Evolutionary conservation across 2,888 invertebrate genomes (phyloP).

Genomic region (Biston betularia): DNA sequence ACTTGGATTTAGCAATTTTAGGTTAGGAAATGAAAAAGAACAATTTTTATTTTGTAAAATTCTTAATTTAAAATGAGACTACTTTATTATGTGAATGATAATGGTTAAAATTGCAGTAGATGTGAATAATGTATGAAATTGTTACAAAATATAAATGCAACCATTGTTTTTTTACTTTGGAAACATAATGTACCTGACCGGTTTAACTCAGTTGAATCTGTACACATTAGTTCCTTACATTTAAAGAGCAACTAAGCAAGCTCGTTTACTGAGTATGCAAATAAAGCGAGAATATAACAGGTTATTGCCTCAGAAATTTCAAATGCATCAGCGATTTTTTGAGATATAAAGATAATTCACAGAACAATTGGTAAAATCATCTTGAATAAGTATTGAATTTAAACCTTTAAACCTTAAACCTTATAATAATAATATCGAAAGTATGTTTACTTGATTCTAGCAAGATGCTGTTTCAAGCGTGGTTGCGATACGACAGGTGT

Average conservation of each 20-base stretch:
- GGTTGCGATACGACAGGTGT: conserved; percentile 68
- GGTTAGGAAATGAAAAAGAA: conserved; percentile 21
- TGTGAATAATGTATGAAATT: neutral
- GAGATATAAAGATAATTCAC: conserved; percentile 19
- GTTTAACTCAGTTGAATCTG: conserved; percentile 61
- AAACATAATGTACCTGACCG: conserved; percentile 57
- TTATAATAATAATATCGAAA: conserved; percentile 49
- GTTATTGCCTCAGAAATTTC: conserved; percentile 51
- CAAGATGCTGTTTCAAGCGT: conserved; percentile 61
- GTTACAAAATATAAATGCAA: conserved; percentile 39
- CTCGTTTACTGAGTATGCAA: conserved; percentile 66
- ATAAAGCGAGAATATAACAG: conserved; percentile 57
- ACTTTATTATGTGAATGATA: too few relatives aligned
- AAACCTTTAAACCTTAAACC: neutral
- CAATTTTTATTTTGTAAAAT: neutral
- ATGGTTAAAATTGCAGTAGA: too few relatives aligned
- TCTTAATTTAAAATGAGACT: neutral
- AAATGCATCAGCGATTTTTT: conserved; percentile 29
- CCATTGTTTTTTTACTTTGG: conserved; percentile 54
- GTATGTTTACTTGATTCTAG: conserved; percentile 57
- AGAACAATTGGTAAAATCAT: conserved; percentile 17
- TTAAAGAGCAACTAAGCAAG: conserved; percentile 66
- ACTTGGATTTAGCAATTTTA: conserved; percentile 36
- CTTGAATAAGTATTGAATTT: conserved; percentile 9
- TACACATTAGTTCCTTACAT: conserved; percentile 66